These are phyloP conservation scores for Antechinus flavipes DNA, from an alignment of 2,113 vertebrate species.

Conservation along the genomic window DNA sequence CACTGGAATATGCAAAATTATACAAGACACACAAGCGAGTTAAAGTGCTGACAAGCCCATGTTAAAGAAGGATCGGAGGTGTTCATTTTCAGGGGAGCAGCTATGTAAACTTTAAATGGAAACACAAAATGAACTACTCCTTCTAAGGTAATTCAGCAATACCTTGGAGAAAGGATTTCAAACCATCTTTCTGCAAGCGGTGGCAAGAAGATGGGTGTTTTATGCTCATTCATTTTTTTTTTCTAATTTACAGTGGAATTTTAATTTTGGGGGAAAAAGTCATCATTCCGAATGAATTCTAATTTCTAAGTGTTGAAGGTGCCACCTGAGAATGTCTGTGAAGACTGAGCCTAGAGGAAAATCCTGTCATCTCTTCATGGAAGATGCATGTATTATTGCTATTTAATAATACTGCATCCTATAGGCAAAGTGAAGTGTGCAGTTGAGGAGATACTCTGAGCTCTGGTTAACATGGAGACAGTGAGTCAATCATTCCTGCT, in stretches of 20 bases:
- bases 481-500: neutral
- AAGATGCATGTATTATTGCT: neutral
- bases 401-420: neutral
- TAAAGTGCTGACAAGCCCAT: neutral
- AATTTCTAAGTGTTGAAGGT: slow-evolving; percentile 12
- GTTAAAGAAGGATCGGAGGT: fast-evolving
- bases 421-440: neutral
- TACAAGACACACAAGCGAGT: neutral
- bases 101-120: slow-evolving; percentile 39
- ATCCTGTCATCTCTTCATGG: slow-evolving; percentile 35
- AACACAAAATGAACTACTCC: slow-evolving; percentile 18
- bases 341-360: slow-evolving; percentile 11
- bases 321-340: neutral
- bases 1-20: neutral
- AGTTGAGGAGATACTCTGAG: neutral
- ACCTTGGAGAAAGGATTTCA: neutral
- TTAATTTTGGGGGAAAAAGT: neutral
- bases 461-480: neutral
- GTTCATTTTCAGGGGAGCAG: neutral
- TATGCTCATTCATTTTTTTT: neutral
- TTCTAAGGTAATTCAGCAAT: neutral
- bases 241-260: neutral
- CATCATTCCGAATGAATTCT: neutral
- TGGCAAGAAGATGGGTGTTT: fast-evolving
- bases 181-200: neutral